These are phyloP conservation scores for Monomorium pharaonis DNA, from an alignment of 1,140 invertebrate species.

Conservation along the genomic window DNA sequence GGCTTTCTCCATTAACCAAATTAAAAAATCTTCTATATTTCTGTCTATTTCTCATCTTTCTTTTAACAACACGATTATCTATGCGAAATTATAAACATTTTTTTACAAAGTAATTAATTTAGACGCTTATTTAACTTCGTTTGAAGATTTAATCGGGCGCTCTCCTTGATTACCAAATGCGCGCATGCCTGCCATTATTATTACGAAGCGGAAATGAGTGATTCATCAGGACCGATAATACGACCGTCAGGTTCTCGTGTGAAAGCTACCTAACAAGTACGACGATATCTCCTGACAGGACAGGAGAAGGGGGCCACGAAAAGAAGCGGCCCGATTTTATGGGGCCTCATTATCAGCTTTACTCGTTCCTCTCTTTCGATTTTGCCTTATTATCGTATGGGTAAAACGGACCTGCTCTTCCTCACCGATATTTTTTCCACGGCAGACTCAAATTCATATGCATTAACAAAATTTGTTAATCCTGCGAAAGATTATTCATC, in stretches of 20 bases:
- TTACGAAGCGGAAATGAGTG: conserved; percentile 43
- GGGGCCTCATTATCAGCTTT: conserved; percentile 67
- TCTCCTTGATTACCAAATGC: conserved; percentile 17
- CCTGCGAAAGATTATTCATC: not conserved
- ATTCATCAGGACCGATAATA: conserved; percentile 43
- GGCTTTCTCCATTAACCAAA: not conserved
- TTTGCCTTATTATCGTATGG: conserved; percentile 58
- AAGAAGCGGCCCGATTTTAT: conserved; percentile 69
- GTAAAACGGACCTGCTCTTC: conserved; percentile 22
- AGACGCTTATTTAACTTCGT: not conserved
- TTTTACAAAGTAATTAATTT: conserved; percentile 18
- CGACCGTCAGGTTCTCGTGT: conserved; percentile 46
- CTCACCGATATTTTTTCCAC: conserved; percentile 17
- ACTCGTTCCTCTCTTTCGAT: conserved; percentile 46
- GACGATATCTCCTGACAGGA: conserved; percentile 25
- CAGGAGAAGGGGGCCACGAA: conserved; percentile 39
- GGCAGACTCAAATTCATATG: not conserved
- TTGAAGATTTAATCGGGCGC: conserved; percentile 19
- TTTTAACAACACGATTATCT: not conserved
- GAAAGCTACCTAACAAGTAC: conserved; percentile 58
- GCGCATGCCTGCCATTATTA: conserved; percentile 18
- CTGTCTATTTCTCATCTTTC: not conserved
- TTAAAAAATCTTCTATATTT: not conserved
- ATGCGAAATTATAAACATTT: not conserved
- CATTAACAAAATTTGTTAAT: not conserved